Percentiles rank a stretch among this genome's conserved stretches.
phyloP scores from a whole-genome alignment of 2,888 invertebrate species.

The Helicoverpa assulta region DNA sequence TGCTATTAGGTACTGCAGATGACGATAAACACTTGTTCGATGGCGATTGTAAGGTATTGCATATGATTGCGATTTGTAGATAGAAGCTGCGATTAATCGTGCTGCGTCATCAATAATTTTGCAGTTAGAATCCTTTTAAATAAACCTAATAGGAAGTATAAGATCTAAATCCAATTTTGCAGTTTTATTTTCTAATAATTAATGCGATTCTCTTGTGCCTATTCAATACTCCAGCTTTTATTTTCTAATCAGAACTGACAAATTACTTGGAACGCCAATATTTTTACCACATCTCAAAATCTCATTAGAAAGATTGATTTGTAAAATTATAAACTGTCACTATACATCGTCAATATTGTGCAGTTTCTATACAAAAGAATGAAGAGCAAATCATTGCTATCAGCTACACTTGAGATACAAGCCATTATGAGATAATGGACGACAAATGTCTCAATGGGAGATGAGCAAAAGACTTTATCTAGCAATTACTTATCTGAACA shows the following conservation, averaged over 20 bases:
- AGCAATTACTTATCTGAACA: slow-evolving; percentile 59
- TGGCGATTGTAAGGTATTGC: slow-evolving; percentile 30
- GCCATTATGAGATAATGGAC: slow-evolving; percentile 57
- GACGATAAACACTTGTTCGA: slow-evolving; percentile 64
- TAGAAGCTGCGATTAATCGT: background rate
- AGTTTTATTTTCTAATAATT: background rate
- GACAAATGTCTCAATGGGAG: slow-evolving; percentile 66
- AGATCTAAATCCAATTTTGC: background rate
- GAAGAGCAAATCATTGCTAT: slow-evolving; percentile 60
- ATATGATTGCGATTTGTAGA: slow-evolving; percentile 17
- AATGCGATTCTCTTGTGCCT: background rate
- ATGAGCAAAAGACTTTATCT: slow-evolving; percentile 62
- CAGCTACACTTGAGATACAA: slow-evolving; percentile 60
- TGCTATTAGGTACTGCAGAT: slow-evolving; percentile 56
- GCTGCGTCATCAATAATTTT: background rate
- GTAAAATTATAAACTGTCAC: background rate
- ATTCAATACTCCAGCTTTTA: background rate
- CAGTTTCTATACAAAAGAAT: slow-evolving; percentile 53
- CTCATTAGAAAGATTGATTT: background rate
- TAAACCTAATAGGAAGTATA: background rate
- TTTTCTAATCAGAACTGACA: background rate
- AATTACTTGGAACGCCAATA: too few species aligned
- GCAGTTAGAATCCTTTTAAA: background rate
- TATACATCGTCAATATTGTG: slow-evolving; percentile 38
- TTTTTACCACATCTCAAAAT: too few species aligned